A percentile compares a stretch with the other conserved stretches of the same genome.
These are phyloP conservation scores for Yponomeuta evonymella DNA, from an alignment of 2,888 invertebrate genomes.

Conservation along the genomic window DNA sequence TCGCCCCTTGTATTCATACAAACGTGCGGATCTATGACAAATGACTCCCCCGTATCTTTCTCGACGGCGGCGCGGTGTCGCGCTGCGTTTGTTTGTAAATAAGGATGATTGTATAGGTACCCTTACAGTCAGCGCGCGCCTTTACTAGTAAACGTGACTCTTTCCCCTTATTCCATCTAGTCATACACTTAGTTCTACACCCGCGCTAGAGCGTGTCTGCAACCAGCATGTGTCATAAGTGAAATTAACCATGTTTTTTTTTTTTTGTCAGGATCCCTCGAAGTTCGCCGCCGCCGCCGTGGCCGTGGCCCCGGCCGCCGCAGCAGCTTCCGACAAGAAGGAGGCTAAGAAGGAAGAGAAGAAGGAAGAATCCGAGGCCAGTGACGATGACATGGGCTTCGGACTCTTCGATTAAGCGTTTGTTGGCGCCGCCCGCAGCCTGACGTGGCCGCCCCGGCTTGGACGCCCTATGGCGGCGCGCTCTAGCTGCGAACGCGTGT, in stretches of 20 bases:
- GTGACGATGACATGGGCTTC: conserved; percentile 98
- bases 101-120: too few relatives aligned
- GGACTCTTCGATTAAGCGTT: conserved; percentile 89
- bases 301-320: conserved; percentile 79
- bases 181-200: too few relatives aligned
- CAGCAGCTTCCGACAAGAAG: conserved; percentile 78
- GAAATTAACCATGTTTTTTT: neutral
- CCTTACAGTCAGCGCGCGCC: neutral
- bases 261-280: conserved; percentile 87
- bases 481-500: neutral
- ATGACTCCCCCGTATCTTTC: too few relatives aligned
- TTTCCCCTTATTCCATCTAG: too few relatives aligned
- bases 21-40: neutral
- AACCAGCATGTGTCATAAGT: neutral
- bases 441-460: conserved; percentile 47
- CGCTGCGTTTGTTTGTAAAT: too few relatives aligned
- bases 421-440: neutral
- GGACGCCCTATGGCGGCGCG: conserved; percentile 67
- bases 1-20: neutral
- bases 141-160: too few relatives aligned
- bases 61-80: too few relatives aligned
- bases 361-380: conserved; percentile 84
- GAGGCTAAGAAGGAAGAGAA: conserved; percentile 86
- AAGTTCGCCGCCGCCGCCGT: conserved; percentile 86
- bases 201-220: neutral